Evolutionary conservation across 2,113 vertebrate species (phyloP).

Genomic region (Ceyx melanurus): DNA sequence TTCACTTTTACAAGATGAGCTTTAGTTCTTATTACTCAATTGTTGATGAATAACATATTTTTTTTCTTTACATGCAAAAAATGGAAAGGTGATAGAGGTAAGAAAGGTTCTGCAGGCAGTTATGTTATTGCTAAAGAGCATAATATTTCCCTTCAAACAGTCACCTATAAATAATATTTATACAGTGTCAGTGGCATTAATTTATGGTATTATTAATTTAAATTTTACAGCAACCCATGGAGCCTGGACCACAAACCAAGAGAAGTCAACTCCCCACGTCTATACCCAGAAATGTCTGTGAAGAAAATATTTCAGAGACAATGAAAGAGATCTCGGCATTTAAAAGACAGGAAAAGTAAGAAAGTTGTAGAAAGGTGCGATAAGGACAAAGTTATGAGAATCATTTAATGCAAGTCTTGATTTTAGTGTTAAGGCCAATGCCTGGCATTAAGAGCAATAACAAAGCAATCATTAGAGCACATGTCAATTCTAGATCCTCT

Average conservation of each 20-base stretch:
- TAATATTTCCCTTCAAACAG: not conserved
- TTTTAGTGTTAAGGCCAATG: not conserved
- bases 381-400: not conserved
- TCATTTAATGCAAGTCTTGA: not conserved
- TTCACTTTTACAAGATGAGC: not conserved
- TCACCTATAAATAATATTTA: not conserved
- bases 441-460: not conserved
- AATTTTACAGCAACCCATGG: not conserved
- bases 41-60: slow-evolving; percentile 9
- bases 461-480: not conserved
- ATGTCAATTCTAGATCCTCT: not conserved
- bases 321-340: not conserved
- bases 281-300: not conserved
- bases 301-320: not conserved
- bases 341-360: not conserved
- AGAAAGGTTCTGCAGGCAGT: not conserved
- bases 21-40: not conserved
- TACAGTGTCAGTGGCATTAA: not conserved
- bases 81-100: not conserved
- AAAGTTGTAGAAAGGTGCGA: not conserved
- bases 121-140: not conserved
- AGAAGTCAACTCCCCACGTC: not conserved
- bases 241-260: not conserved
- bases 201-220: not conserved
- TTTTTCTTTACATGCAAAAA: not conserved